Base-by-base conservation (phyloP, 2,888 invertebrate species). In the Lasius fuliginosus region DNA sequence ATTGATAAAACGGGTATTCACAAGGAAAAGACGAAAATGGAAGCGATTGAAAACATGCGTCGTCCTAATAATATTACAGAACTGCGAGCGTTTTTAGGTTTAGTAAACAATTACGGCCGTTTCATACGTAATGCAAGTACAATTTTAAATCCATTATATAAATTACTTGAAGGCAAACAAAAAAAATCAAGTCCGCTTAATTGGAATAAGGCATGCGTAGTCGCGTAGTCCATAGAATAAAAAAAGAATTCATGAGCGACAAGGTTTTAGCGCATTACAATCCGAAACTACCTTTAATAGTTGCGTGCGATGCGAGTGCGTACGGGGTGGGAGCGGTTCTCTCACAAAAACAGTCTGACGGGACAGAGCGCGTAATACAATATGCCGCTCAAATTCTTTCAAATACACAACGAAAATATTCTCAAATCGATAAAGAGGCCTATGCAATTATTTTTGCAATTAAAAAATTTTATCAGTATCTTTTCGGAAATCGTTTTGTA, bases 371-470 rank as follows among this genome's bases (percentile, higher is more conserved):
- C 1, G 64, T 53, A 11, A 42, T 76, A 1, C 65, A 76, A 36
- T 79, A 79, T 5, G 79, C 60, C 0, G 68, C 42, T 12, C 67
- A 73, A 27, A 27, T 12, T 3, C 23, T 58, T 27, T 27, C 27
- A 12, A 27, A 27, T 8, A 58, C 23, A 9, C 27, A 58, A 11
- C 30, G 27, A 6, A 58, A 58, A 64, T 64, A 36, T n/a, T 12
- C 33, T 1, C 64, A 46, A 23, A 46, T 65, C 0, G 36, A 75
- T 18, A 71, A 53, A 46, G 71, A 84, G 33, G 65, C 83, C 4
- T 77, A 84, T n/a, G 67, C 71, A 2, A 84, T 79, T 11, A 46
- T 81, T 40, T 84, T 68, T 23, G 74, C 40, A 1, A 12, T 84
- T 0, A 75, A 81, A 33, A 73, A 56, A 3, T 84, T 81, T 6